Evolutionary conservation across 2,113 vertebrate species (phyloP).

Genomic region (Trematomus loennbergii): DNA sequence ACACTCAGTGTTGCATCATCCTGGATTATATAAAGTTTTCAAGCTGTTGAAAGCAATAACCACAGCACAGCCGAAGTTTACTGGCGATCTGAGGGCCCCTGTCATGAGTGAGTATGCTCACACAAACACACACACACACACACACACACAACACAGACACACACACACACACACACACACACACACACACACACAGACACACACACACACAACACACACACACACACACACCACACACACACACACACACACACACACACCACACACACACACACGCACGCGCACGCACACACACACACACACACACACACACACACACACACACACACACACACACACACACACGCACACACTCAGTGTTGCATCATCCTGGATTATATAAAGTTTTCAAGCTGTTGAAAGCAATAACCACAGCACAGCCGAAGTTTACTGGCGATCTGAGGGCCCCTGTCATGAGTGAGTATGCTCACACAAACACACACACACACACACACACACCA

Average conservation of each 20-base stretch:
- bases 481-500: slow-evolving; percentile 25
- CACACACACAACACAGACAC: slow-evolving; percentile 35
- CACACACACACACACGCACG: too few relatives aligned
- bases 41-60: slow-evolving; percentile 65
- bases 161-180: slow-evolving; percentile 8
- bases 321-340: slow-evolving; percentile 14
- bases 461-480: slow-evolving; percentile 32
- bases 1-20: slow-evolving; percentile 66
- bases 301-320: slow-evolving; percentile 11
- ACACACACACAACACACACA: background rate
- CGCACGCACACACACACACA: slow-evolving; percentile 32
- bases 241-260: too few relatives aligned
- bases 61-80: slow-evolving; percentile 58
- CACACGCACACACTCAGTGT: slow-evolving; percentile 29
- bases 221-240: slow-evolving; percentile 12
- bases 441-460: slow-evolving; percentile 52
- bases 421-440: slow-evolving; percentile 58
- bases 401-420: slow-evolving; percentile 63
- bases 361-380: slow-evolving; percentile 69
- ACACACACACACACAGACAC: slow-evolving; percentile 15
- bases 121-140: slow-evolving; percentile 26
- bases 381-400: slow-evolving; percentile 53
- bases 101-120: slow-evolving; percentile 46
- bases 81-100: slow-evolving; percentile 48
- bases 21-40: slow-evolving; percentile 54